Base-by-base conservation (phyloP, 2,113 vertebrate genomes). In the Trinectes maculatus region DNA sequence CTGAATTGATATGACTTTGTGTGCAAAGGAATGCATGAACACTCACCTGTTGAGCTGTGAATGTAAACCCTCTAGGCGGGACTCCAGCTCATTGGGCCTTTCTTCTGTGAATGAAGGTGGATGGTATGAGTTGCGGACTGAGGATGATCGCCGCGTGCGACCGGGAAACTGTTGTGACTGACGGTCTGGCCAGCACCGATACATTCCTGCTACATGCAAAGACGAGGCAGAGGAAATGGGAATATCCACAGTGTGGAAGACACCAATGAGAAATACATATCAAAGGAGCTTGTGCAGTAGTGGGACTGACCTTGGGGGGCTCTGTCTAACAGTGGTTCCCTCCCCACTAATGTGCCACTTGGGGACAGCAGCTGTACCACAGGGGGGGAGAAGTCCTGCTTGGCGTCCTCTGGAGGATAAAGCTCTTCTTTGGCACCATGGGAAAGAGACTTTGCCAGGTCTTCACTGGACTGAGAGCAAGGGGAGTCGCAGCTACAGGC, bases 41-140 rank as follows among this genome's bases (percentile, higher is more conserved):
- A 37, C 86, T 59, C 71, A 97, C 97, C 97, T 97, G 91, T 93
- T 94, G 43, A 99, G 92, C 83, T 99, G 97, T n/a, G 90, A 92
- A 73, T 98, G 96, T 64, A 99, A 91, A 60, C 95, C 86, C 73
- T 98, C 95, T 29, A 99, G 91, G 61, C 94, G 94, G 60, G 93
- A 92, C 72, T 95, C 94, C 0, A 99, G 93, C 62, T 95, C 93
- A 28, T 61, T 83, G 0, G 93, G 87, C 60, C 92, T 83, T 44
- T 82, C 84, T 66, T 94, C 92, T 63, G 87, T 62, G 72, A 90
- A 84, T 1, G 74, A 71, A 8, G 85, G 85, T 0, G 83, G 74
- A 52, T 88, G 85, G 73, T 70, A 67, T 0, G 91, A 74, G 40
- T 83, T 75, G 26, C 89, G 89, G 21, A 91, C 87, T 37, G 95